Evolutionary conservation across 2,888 invertebrate species (phyloP), one percentile per base, ranked within the genome.

Genomic region (Erannis defoliaria): DNA sequence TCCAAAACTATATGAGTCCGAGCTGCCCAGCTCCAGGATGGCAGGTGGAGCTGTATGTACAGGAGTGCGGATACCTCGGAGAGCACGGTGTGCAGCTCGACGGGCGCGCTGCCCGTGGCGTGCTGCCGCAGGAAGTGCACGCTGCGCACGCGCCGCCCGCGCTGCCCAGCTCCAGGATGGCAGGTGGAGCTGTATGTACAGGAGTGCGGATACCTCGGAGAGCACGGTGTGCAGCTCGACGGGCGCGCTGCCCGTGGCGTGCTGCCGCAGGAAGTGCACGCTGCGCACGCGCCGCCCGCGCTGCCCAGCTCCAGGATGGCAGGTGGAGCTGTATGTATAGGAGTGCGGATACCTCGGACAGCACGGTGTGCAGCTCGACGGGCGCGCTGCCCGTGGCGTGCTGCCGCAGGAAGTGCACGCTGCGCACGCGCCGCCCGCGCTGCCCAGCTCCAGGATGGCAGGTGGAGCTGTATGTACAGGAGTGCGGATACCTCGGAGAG

Each of bases 151-250:
- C 97, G 95, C 38, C 99, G n/a, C n/a, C n/a, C n/a, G n/a, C n/a
- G n/a, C n/a, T n/a, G n/a, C n/a, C n/a, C n/a, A n/a, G n/a, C n/a
- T n/a, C n/a, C n/a, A n/a, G n/a, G n/a, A n/a, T n/a, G n/a, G n/a
- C n/a, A n/a, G n/a, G n/a, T n/a, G n/a, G n/a, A n/a, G n/a, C n/a
- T n/a, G n/a, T 26, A 31, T 10, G 9, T 1, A 16, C 12, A 1
- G 6, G 4, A 1, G 16, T 42, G n/a, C n/a, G n/a, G 42, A 3
- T 64, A 98, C 93, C 90, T 99, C 99, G 0, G 99, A 98, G 68
- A 97, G 96, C 58, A 99, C 97, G 61, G 98, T 96, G 87, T 97
- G 97, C 72, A 99, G 94, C 86, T 99, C 98, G 33, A 98, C 98
- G 69, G 97, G 98, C 58, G 99, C 98, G 58, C 95, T 96, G 64